Percentiles rank a stretch among this genome's conserved stretches.
These are phyloP conservation scores for Glyphotaelius pellucidus DNA, from an alignment of 2,888 invertebrate genomes.

Conservation along the genomic window DNA sequence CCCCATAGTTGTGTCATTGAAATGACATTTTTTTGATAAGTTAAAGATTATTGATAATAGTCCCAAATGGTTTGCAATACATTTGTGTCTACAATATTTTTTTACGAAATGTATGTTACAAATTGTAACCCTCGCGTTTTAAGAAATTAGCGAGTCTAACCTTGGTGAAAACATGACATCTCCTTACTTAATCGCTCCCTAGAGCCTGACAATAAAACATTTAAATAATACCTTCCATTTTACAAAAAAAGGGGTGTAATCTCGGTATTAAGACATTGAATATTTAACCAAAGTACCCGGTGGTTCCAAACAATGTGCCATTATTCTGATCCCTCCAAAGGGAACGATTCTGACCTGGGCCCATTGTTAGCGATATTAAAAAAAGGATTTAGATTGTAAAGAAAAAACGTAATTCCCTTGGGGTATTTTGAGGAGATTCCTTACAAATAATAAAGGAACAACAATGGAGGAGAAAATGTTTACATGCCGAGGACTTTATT, in stretches of 20 bases:
- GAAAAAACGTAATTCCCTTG: constrained; percentile 5
- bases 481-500: constrained; percentile 25
- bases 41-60: too few species aligned
- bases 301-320: constrained; percentile 22
- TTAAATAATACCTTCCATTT: background rate
- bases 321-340: constrained; percentile 2
- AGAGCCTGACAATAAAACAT: background rate
- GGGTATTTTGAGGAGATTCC: constrained; percentile 4
- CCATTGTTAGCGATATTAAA: constrained; percentile 44
- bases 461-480: constrained; percentile 29
- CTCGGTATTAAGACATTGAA: constrained; percentile 18
- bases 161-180: background rate
- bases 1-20: too few species aligned
- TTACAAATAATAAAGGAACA: constrained; percentile 30
- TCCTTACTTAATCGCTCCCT: background rate
- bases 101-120: too few species aligned
- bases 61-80: too few species aligned
- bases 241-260: constrained; percentile 11
- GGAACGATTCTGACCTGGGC: constrained; percentile 30
- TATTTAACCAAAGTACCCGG: constrained; percentile 1
- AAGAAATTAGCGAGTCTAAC: background rate
- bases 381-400: constrained; percentile 37
- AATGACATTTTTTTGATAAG: too few species aligned
- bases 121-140: background rate
- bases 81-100: too few species aligned